Percentiles rank a stretch among this genome's conserved stretches.
Conservation (phyloP, 2,797 vertebrate genomes). For the Lagocephalus sceleratus region DNA sequence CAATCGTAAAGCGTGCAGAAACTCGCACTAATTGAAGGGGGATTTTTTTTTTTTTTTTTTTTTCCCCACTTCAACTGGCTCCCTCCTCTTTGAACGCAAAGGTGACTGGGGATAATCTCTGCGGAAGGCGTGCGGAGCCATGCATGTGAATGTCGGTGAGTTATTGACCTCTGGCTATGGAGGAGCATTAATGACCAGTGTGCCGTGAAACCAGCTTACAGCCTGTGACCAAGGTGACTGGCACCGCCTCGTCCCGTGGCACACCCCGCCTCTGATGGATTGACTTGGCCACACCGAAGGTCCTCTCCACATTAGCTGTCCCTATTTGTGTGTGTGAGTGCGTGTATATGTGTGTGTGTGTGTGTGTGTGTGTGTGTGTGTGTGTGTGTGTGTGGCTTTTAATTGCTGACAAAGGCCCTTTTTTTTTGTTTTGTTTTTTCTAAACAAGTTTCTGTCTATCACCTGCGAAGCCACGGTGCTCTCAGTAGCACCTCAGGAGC, state of each 20-base stretch:
- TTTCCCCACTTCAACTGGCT: slow-evolving; percentile 24
- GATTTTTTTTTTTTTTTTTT: slow-evolving; percentile 26
- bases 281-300: slow-evolving; percentile 46
- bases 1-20: slow-evolving; percentile 32
- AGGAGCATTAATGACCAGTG: slow-evolving; percentile 68
- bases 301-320: slow-evolving; percentile 9
- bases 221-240: slow-evolving; percentile 72
- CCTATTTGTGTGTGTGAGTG: too few relatives aligned
- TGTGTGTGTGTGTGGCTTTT: too few relatives aligned
- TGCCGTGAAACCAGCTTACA: slow-evolving; percentile 66
- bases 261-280: slow-evolving; percentile 66
- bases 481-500: slow-evolving; percentile 26
- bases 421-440: too few relatives aligned
- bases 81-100: slow-evolving; percentile 28
- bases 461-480: slow-evolving; percentile 44
- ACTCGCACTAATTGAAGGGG: slow-evolving; percentile 36
- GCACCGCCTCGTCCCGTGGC: slow-evolving; percentile 60
- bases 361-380: too few relatives aligned
- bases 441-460: slow-evolving; percentile 32
- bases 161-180: slow-evolving; percentile 66
- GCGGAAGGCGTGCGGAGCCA: background rate
- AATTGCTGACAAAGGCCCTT: background rate
- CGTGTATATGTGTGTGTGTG: too few relatives aligned
- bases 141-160: slow-evolving; percentile 56
- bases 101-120: slow-evolving; percentile 24